Conservation (phyloP, 2,888 invertebrate species). For the Encarsia formosa region DNA sequence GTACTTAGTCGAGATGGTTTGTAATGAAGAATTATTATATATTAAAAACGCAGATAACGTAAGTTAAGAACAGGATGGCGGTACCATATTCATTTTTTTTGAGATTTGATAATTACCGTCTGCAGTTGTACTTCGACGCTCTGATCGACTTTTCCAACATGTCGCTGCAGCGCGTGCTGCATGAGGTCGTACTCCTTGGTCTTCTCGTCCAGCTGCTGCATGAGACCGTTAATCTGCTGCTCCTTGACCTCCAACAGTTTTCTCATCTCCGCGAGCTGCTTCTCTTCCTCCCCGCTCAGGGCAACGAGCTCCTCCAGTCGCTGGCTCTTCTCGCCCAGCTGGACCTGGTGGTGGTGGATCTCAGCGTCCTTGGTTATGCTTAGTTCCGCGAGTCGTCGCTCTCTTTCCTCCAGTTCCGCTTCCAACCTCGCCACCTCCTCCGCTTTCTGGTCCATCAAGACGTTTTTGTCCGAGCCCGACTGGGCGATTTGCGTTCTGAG, state of each 20-base stretch:
- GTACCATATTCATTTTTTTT: no score
- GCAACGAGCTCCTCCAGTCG: constrained; percentile 56
- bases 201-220: constrained; percentile 62
- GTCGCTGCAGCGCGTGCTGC: constrained; percentile 36
- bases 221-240: constrained; percentile 66
- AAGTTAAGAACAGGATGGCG: no score
- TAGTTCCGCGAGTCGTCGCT: constrained; percentile 48
- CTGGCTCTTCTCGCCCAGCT: constrained; percentile 54
- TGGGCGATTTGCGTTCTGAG: constrained; percentile 33
- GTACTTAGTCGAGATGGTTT: no score
- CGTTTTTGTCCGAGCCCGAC: constrained; percentile 21
- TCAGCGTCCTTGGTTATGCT: constrained; percentile 66
- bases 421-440: constrained; percentile 31
- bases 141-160: constrained; percentile 28
- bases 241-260: constrained; percentile 66
- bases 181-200: constrained; percentile 59
- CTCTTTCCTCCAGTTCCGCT: constrained; percentile 36
- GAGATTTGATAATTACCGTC: not conserved
- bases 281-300: constrained; percentile 56
- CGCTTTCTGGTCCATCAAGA: constrained; percentile 31
- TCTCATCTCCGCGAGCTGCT: constrained; percentile 58
- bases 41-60: no score
- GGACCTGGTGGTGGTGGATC: constrained; percentile 67
- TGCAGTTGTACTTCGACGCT: constrained; percentile 2
- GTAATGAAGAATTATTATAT: no score